Evolutionary conservation across 1,140 invertebrate species (phyloP), one percentile per base, ranked within the genome.

Genomic region (Ganaspis sp.): DNA sequence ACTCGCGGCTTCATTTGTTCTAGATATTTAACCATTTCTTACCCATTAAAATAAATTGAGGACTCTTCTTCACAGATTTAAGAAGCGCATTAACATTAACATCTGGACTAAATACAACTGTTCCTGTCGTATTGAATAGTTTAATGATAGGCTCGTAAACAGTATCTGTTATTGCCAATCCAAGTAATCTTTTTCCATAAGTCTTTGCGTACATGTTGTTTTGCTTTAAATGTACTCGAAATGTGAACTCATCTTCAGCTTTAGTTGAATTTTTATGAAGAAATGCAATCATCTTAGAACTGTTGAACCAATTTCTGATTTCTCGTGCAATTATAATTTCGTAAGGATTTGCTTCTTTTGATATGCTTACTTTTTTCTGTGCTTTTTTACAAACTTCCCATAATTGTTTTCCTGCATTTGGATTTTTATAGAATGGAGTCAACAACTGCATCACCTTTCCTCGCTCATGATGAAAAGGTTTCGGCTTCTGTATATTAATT

Each of bases 401-500:
- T 6, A 82, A 77, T 4, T 75, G 77, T 77, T 87, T 89, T 12
- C 75, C 73, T 76, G 85, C 79, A 0, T 88, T 84, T n/a, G 87
- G 85, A 79, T 90, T 91, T 8, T 88, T 81, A 85, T 92, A 94
- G 49, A 89, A 92, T 0, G 95, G 95, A 80, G 93, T 92, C 0
- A 94, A 86, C 45, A 95, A 89, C 81, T 93, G 92, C 54, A 94
- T 86, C 12, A 95, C 89, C 75, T 93, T 90, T 34, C 93, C 93
- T 75, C 93, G 93, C 77, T 93, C 91, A 84, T 93, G 95, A 87
- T 95, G 94, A 19, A 94, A 93, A 71, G 92, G 89, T 87, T 92
- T 92, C 0, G 95, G 95, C 77, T 92, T 94, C 86, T 95, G 94
- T 64, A 96, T 93, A 85, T 96, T 96, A 37, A 96, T 95, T 89